Evolutionary conservation across 2,113 vertebrate genomes (phyloP), one percentile per base, ranked within the genome.

Genomic region (Neofelis nebulosa): DNA sequence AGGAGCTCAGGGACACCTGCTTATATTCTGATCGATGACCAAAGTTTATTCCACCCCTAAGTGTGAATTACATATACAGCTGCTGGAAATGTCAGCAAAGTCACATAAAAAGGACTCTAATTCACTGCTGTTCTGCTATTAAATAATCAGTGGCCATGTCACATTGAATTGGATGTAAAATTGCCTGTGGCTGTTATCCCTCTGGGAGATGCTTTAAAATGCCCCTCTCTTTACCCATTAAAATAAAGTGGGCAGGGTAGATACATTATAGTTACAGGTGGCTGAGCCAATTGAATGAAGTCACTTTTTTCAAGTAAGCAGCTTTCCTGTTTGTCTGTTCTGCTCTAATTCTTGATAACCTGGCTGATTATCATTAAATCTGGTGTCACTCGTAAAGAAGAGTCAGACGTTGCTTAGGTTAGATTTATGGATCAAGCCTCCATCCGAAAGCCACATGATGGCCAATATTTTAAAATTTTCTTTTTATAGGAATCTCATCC

Each of bases 1-100:
- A 94, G 80, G 81, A 68, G 78, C 25, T 41, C 19, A 10, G 89
- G 27, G 86, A 92, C 87, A 95, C 65, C 84, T 95, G 57, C 92
- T 87, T 96, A 31, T 31, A 92, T 94, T 94, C 68, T 87, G 86
- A 94, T 83, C 25, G 3, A 89, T 61, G 93, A 83, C 27, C 91
- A 74, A 85, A 91, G 89, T 66, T 61, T 80, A 89, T 95, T 71
- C 91, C 71, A 50, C 90, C 90, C 83, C 95, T 93, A 25, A 86
- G 83, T 88, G 73, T 84, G 89, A 97, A 94, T 69, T 89, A 96
- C 98, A 95, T 76, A 93, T 38, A 85, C 68, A 96, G 95, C 96
- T 94, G 78, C 84, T 94, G 48, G 95, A 95, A 97, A 95, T 97
- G 91, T 96, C 94, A 95, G 66, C 86, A 91, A 95, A 95, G 79